phyloP scores from a whole-genome alignment of 2,888 invertebrate genomes.

The Chydorus sphaericus region DNA sequence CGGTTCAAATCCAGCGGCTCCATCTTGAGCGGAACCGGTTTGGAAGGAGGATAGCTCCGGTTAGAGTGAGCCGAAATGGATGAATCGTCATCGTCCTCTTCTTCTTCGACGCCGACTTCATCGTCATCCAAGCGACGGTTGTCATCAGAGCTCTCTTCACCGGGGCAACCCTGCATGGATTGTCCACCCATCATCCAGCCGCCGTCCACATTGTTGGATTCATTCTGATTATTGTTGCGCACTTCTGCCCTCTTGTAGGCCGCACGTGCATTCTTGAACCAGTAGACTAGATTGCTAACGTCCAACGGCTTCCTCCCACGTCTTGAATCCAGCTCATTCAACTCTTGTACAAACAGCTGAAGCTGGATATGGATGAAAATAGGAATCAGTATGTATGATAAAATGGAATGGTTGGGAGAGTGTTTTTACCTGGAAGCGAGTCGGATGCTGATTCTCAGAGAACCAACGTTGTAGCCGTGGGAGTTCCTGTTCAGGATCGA shows the following conservation, averaged over 20 bases:
- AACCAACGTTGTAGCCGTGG: conserved; percentile 92
- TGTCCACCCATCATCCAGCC: background rate
- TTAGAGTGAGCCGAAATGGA: background rate
- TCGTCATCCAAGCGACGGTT: background rate
- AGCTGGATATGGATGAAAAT: conserved; percentile 47
- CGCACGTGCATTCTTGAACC: conserved; percentile 96
- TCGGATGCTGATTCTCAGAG: conserved; percentile 91
- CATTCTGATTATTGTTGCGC: conserved; percentile 23
- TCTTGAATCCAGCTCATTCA: conserved; percentile 82
- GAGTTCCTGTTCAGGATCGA: conserved; percentile 89
- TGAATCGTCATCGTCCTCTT: background rate
- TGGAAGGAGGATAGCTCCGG: background rate
- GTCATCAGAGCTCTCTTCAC: background rate
- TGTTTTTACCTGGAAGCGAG: conserved; percentile 58
- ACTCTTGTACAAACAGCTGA: conserved; percentile 82
- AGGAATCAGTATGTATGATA: background rate
- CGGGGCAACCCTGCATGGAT: background rate
- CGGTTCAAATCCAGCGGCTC: conserved; percentile 5
- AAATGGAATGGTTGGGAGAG: background rate
- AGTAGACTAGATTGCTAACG: conserved; percentile 88
- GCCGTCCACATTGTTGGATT: background rate
- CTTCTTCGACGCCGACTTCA: background rate
- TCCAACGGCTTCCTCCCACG: conserved; percentile 85
- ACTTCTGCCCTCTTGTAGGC: conserved; percentile 80
- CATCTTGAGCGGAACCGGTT: background rate